Conservation (phyloP, 2,797 vertebrate species). For the Chiloscyllium punctatum region DNA sequence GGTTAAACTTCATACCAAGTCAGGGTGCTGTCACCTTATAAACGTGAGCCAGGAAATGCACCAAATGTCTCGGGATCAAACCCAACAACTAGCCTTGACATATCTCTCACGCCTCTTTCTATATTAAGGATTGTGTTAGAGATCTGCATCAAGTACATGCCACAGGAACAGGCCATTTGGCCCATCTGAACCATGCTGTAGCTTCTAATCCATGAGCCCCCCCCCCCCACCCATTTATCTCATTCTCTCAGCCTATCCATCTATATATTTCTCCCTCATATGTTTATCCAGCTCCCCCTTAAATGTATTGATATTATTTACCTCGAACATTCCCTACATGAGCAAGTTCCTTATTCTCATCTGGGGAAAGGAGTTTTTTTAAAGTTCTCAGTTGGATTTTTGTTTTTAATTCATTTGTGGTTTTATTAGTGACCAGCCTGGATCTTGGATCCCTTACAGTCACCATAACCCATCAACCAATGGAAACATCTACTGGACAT, state of each 20-base stretch:
- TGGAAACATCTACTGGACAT: not conserved
- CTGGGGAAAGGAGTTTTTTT: too few species aligned
- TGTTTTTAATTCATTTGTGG: too few species aligned
- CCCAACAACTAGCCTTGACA: not conserved
- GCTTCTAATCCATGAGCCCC: not conserved
- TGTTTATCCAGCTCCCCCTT: not conserved
- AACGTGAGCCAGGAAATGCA: not conserved
- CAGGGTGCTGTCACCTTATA: not conserved
- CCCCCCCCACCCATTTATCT: not conserved
- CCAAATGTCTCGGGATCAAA: not conserved
- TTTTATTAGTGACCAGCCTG: not conserved
- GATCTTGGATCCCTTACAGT: not conserved
- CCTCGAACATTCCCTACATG: not conserved
- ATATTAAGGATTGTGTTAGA: not conserved
- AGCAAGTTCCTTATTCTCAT: not conserved
- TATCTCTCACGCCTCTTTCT: not conserved
- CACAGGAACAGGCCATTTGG: not conserved
- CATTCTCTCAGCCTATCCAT: not conserved
- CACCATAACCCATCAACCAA: not conserved
- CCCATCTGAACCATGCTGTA: not conserved
- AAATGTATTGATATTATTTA: not conserved
- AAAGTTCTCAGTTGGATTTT: too few species aligned
- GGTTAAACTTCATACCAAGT: not conserved
- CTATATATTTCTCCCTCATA: not conserved
- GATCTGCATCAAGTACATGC: not conserved